These are phyloP conservation scores for Myocastor coypus DNA, from an alignment of 2,113 vertebrate species.

Conservation along the genomic window DNA sequence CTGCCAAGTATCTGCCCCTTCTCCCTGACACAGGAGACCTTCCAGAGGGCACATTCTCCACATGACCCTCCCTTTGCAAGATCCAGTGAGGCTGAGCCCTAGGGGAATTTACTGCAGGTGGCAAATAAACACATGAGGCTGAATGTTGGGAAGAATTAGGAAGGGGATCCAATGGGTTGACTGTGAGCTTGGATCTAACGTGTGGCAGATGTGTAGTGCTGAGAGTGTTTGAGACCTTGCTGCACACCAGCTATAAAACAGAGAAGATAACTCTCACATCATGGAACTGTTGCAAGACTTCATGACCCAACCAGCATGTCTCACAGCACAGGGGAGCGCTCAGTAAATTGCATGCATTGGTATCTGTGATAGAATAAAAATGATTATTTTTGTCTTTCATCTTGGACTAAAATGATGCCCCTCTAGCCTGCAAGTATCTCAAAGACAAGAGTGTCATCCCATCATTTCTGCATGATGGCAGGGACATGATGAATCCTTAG, in stretches of 20 bases:
- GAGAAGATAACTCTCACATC: background rate
- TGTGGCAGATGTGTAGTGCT: background rate
- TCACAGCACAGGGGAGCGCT: fast-evolving
- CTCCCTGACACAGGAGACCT: background rate
- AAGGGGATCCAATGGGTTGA: background rate
- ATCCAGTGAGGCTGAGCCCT: background rate
- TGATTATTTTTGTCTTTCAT: background rate
- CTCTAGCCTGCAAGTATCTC: background rate
- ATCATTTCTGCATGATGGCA: background rate
- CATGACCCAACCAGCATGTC: background rate
- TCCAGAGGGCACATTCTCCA: background rate
- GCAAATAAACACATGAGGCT: background rate
- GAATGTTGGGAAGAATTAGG: fast-evolving
- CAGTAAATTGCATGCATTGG: fast-evolving
- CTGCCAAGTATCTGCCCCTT: fast-evolving
- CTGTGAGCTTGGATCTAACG: background rate
- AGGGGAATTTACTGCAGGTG: too few species aligned
- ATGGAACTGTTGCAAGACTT: background rate
- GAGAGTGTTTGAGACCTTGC: background rate
- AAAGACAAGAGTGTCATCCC: background rate
- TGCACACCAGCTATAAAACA: background rate
- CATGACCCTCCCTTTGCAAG: background rate
- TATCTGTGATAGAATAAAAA: background rate
- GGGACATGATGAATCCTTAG: background rate
- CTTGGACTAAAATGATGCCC: background rate